Percentiles rank a stretch among this genome's conserved stretches.
Conservation (phyloP, 2,797 vertebrate species). For the Poecilia wingei region DNA sequence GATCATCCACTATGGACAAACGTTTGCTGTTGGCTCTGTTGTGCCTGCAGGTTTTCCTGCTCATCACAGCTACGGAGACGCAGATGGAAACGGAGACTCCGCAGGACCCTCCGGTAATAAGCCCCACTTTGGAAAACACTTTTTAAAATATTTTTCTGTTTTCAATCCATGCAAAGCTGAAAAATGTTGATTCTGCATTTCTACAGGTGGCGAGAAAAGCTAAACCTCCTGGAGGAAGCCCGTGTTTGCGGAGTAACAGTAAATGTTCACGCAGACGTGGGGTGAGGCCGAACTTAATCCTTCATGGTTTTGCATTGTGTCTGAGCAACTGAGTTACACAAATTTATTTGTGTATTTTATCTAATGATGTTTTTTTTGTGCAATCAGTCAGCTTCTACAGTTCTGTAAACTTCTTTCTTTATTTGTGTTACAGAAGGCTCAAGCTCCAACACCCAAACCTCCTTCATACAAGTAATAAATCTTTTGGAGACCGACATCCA, state of each 20-base stretch:
- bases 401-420: not conserved
- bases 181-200: not conserved
- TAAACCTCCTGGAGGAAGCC: not conserved
- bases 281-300: not conserved
- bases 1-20: conserved; percentile 48
- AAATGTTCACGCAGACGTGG: not conserved
- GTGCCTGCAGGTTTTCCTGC: conserved; percentile 48
- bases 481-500: not conserved
- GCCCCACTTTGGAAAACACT: not conserved
- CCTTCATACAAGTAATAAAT: not conserved
- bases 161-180: not conserved
- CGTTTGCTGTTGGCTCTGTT: conserved; percentile 15
- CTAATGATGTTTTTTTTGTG: not conserved
- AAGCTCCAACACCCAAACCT: not conserved
- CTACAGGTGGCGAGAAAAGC: conserved; percentile 1
- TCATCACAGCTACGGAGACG: conserved; percentile 21
- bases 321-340: not conserved
- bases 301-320: not conserved
- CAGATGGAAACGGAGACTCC: not conserved
- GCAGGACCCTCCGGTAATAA: conserved; percentile 14
- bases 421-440: not conserved
- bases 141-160: not conserved
- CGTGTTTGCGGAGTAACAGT: not conserved
- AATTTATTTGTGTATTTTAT: not conserved
- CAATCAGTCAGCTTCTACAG: not conserved